Base-by-base conservation (phyloP, 2,888 invertebrate genomes). In the Drosophila pegasa region DNA sequence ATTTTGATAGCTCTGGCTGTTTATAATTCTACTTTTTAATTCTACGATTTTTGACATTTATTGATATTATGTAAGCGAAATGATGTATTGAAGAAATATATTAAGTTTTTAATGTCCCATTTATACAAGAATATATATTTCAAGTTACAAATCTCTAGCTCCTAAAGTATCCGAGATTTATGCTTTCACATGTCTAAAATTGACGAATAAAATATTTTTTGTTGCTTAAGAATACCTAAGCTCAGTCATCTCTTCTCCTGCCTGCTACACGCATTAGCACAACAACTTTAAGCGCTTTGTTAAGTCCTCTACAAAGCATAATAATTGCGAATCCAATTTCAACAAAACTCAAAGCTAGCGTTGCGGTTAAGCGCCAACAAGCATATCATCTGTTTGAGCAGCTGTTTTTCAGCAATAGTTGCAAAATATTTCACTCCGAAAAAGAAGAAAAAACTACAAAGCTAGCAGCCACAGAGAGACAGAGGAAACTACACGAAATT, bases 311-410 rank as follows among this genome's bases (percentile, higher is more conserved):
- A 3, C 16, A 29, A 18, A 6, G 45, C 25, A 16, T 31, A 31
- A 47, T 76, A 80, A 80, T 71, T 76, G 71, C 61, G 70, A 76
- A 76, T 76, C 67, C 74, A 81, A 79, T 71, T 60, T 54, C 61
- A 27, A 18, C 41, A 35, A 8, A 48, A 47, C 31, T 29, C 50
- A 65, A 37, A 47, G 20, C 52, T 27, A 31, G 35, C 58, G 40
- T 33, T 55, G 55, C 22, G 29, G 38, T 27, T 27, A 45, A 40
- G 27, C 12, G 55, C 33, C 25, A 38, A 33, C 33, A 47, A 41
- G 22, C 10, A 22, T 31, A 43, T 48, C 31, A 50, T 27, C 25
- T 43, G 41, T 41, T 20, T 50, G 45, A 33, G 50, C 35, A 43
- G 63, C 38, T 70, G 59, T 52, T 38, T 62, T 62, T 50, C 18